Conservation (phyloP, 2,888 invertebrate genomes). For the Synergus laeviventris region DNA sequence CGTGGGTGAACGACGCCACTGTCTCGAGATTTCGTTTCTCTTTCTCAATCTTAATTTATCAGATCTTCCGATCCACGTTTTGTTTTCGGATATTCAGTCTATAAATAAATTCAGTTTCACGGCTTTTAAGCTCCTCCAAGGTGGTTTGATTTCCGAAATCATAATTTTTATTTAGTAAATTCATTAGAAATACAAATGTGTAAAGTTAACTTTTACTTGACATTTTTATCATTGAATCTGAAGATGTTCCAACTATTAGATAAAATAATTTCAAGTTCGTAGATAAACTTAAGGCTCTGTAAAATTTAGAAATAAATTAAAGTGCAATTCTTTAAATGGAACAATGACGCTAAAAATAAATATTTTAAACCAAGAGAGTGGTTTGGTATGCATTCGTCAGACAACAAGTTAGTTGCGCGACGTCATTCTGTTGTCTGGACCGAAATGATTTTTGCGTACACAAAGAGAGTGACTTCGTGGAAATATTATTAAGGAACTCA, state of each 20-base stretch:
- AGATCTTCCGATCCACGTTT: constrained; percentile 31
- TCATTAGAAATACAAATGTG: not conserved
- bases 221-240: not conserved
- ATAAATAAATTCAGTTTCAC: constrained; percentile 25
- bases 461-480: not conserved
- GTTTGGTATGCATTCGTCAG: not conserved
- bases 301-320: not conserved
- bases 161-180: not conserved
- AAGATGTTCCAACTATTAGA: no score
- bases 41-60: constrained; percentile 31
- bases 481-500: not conserved
- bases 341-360: constrained; percentile 6
- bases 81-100: constrained; percentile 19
- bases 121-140: constrained; percentile 4
- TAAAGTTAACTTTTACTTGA: not conserved
- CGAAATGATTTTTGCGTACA: not conserved
- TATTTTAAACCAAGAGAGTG: not conserved
- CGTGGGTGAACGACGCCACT: constrained; percentile 24
- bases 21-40: constrained; percentile 21
- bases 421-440: constrained; percentile 1
- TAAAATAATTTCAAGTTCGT: no score
- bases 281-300: no score
- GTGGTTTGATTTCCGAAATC: not conserved
- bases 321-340: not conserved
- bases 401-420: not conserved